A percentile compares a stretch with the other conserved stretches of the same genome.
These are phyloP conservation scores for Conus canariensis DNA, from an alignment of 2,888 invertebrate species.

Conservation along the genomic window DNA sequence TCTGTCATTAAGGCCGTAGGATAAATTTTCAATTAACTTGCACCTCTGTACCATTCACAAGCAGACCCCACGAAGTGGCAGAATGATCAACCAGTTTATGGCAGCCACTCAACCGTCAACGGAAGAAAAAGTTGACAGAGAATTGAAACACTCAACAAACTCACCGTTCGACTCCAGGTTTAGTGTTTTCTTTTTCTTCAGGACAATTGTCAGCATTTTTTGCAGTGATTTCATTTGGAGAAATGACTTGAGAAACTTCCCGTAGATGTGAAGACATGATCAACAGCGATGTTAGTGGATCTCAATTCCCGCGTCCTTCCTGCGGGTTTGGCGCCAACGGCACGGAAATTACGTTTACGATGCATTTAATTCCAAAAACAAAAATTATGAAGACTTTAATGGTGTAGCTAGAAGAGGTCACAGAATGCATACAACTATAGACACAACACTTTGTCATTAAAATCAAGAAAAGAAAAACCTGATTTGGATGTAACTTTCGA, in stretches of 20 bases:
- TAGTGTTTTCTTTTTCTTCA: slow-evolving; percentile 3
- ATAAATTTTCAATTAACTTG: no score
- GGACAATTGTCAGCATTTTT: neutral
- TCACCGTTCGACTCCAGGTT: neutral
- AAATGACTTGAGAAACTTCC: neutral
- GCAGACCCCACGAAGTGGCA: no score
- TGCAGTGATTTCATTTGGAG: neutral
- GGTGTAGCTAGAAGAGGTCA: no score
- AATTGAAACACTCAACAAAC: neutral
- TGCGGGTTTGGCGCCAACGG: neutral
- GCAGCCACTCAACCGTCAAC: no score
- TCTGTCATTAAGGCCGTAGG: no score
- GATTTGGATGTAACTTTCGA: neutral
- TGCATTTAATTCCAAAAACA: no score
- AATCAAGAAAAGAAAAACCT: neutral
- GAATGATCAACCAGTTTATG: no score
- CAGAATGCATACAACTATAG: no score
- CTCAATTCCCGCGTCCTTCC: neutral
- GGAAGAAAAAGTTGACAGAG: no score
- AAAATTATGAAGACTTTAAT: no score
- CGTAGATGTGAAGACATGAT: neutral
- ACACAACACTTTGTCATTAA: neutral
- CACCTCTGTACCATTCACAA: no score
- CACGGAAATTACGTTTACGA: neutral
- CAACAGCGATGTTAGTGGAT: neutral